Percentiles rank a stretch among this genome's conserved stretches.
Conservation (phyloP, 2,113 vertebrate species). For the Dasyurus viverrinus region DNA sequence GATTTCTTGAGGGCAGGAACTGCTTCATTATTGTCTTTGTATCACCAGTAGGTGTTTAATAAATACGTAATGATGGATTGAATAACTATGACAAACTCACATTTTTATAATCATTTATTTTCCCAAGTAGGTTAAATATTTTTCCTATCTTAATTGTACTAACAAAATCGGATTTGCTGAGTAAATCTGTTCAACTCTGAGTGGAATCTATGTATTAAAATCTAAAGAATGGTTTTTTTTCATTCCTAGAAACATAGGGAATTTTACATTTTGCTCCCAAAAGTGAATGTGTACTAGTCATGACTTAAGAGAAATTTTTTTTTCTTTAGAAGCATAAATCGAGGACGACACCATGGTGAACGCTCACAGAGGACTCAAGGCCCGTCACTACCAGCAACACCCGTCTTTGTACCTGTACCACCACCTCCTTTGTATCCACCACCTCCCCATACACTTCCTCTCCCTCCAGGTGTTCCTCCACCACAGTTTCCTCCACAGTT, state of each 20-base stretch:
- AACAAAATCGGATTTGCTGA: neutral
- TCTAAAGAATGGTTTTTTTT: neutral
- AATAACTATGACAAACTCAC: neutral
- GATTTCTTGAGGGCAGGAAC: neutral
- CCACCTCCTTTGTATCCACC: constrained; percentile 88
- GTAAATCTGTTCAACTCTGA: neutral
- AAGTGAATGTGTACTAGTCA: constrained; percentile 68
- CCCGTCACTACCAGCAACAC: constrained; percentile 86
- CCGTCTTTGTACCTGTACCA: constrained; percentile 88
- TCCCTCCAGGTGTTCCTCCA: constrained; percentile 89
- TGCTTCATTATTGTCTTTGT: neutral
- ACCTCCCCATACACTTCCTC: constrained; percentile 89
- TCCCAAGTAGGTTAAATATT: neutral
- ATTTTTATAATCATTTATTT: neutral
- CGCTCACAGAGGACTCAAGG: constrained; percentile 87
- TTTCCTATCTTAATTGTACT: neutral
- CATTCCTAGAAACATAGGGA: neutral
- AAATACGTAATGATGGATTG: neutral
- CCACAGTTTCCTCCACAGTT: constrained; percentile 90
- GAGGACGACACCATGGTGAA: constrained; percentile 87
- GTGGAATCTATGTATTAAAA: neutral
- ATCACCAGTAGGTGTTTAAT: neutral
- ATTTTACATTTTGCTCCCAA: neutral
- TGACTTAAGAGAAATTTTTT: constrained; percentile 73
- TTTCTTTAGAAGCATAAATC: constrained; percentile 85